Percentiles rank a stretch among this genome's conserved stretches.
Evolutionary conservation across 2,888 invertebrate species (phyloP).

Genomic region (Danaus chrysippus): DNA sequence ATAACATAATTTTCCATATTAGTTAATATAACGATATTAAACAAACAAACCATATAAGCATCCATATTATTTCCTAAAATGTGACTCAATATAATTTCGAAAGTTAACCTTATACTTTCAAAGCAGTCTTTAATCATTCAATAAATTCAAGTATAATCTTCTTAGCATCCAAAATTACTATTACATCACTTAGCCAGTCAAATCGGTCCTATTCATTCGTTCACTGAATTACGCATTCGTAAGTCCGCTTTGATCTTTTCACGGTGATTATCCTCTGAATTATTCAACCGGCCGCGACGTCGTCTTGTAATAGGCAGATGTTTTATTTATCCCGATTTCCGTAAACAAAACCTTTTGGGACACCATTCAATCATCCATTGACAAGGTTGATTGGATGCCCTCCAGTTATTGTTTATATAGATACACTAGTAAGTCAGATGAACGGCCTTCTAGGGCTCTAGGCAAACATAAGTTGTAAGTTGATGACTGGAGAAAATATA

Average conservation of each 20-base stretch:
- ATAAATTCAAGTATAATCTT: neutral
- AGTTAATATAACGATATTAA: too few relatives aligned
- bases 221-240: conserved; percentile 35
- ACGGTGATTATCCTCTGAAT: conserved; percentile 50
- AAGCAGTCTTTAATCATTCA: neutral
- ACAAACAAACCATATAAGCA: too few relatives aligned
- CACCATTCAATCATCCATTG: conserved; percentile 21
- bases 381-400: neutral
- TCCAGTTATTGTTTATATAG: too few relatives aligned
- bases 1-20: too few relatives aligned
- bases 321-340: conserved; percentile 35
- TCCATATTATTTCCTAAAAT: too few relatives aligned
- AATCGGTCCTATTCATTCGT: conserved; percentile 19
- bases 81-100: too few relatives aligned
- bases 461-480: too few relatives aligned
- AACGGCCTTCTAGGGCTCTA: too few relatives aligned
- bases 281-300: conserved; percentile 42
- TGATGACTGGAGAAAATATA: too few relatives aligned
- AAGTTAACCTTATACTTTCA: neutral
- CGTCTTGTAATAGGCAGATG: conserved; percentile 27
- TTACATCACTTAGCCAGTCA: conserved; percentile 13
- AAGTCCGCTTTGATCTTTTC: conserved; percentile 48
- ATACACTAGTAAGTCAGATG: too few relatives aligned
- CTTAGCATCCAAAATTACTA: conserved; percentile 9
- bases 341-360: conserved; percentile 23